These are phyloP conservation scores for Falco concolor DNA, from an alignment of 2,797 vertebrate species.

Conservation along the genomic window DNA sequence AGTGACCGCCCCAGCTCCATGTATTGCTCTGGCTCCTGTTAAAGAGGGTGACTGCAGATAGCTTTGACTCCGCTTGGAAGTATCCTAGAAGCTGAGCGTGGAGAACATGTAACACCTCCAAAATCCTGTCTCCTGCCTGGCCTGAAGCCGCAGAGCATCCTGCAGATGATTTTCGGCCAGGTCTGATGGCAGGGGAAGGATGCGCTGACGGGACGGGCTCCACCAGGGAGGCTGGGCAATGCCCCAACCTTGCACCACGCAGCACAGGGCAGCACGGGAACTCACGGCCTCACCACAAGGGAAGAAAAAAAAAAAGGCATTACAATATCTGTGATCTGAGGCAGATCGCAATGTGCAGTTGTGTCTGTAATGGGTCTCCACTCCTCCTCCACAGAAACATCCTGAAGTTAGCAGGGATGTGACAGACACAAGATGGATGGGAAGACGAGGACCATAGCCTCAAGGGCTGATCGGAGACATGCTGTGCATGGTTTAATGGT, in stretches of 20 bases:
- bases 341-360: not conserved
- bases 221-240: not conserved
- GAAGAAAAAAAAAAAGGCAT: not conserved
- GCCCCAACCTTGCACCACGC: not conserved
- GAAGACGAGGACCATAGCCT: not conserved
- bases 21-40: not conserved
- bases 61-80: not conserved
- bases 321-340: not conserved
- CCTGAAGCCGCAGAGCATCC: not conserved
- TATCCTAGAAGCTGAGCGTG: not conserved
- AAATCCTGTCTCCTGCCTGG: not conserved
- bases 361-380: not conserved
- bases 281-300: not conserved
- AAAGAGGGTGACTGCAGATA: not conserved
- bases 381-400: not conserved
- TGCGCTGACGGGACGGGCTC: rapidly evolving
- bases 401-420: not conserved
- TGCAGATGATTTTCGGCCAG: not conserved
- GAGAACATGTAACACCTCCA: not conserved
- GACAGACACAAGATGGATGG: not conserved
- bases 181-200: not conserved
- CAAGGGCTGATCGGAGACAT: not conserved
- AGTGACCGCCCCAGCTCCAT: not conserved
- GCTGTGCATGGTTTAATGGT: not conserved
- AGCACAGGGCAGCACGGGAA: not conserved